Evolutionary conservation across 2,113 vertebrate genomes (phyloP).

Genomic region (Reinhardtius hippoglossoides): DNA sequence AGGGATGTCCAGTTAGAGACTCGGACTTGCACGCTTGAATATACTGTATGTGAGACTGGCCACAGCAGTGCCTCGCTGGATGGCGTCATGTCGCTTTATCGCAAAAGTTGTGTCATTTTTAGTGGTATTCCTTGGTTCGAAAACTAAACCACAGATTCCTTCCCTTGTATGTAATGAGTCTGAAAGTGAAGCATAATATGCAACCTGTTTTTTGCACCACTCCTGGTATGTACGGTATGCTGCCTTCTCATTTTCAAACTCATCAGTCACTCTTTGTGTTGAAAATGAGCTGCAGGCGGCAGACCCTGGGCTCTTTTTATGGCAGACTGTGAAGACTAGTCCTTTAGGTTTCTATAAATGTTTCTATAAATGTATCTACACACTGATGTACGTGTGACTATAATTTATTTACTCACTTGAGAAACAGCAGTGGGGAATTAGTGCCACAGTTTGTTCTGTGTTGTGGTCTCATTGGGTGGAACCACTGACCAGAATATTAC

Average conservation of each 20-base stretch:
- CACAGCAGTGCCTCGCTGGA: neutral
- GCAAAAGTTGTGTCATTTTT: neutral
- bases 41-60: neutral
- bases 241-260: constrained; percentile 13
- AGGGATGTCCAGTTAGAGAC: neutral
- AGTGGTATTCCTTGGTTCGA: no score
- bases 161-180: neutral
- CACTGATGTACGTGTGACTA: neutral
- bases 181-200: neutral
- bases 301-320: neutral
- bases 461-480: neutral
- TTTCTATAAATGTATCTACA: neutral
- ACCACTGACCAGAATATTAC: neutral
- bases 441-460: neutral
- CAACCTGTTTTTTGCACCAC: neutral
- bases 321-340: neutral
- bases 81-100: neutral
- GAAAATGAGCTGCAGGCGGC: constrained; percentile 20
- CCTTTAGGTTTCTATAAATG: neutral
- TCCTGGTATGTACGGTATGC: neutral
- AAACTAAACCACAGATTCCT: neutral
- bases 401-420: neutral
- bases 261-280: constrained; percentile 24
- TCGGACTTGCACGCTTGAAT: neutral
- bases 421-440: neutral